A percentile compares a stretch with the other conserved stretches of the same genome.
Conservation (phyloP, 1,140 invertebrate species). For the Polyergus mexicanus region DNA sequence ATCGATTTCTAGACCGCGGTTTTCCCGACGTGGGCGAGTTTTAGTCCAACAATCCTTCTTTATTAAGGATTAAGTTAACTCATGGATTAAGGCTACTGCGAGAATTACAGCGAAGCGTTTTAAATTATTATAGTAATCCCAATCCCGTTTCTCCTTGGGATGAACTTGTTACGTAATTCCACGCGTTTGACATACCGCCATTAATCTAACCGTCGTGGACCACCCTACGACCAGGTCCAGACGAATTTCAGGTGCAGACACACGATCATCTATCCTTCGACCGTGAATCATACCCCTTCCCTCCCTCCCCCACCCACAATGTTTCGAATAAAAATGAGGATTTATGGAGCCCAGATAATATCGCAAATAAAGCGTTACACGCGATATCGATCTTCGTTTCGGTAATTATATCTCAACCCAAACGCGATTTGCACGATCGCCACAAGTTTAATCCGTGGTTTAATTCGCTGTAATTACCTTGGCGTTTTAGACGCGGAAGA, state of each 20-base stretch:
- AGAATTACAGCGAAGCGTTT: conserved; percentile 41
- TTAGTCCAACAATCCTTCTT: conserved; percentile 7
- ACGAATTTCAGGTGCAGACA: conserved; percentile 57
- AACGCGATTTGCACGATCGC: conserved; percentile 2
- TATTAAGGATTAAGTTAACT: conserved; percentile 45
- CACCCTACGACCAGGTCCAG: not conserved
- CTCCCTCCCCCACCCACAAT: not conserved
- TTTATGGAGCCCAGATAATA: not conserved
- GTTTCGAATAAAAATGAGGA: conserved; percentile 54
- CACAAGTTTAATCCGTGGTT: not conserved
- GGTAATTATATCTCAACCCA: conserved; percentile 16
- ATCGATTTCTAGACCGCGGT: not conserved
- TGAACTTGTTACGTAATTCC: conserved; percentile 65
- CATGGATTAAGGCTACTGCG: conserved; percentile 37
- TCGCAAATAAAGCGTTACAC: conserved; percentile 32
- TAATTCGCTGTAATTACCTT: conserved; percentile 1
- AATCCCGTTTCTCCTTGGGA: conserved; percentile 38
- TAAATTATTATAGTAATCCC: conserved; percentile 45
- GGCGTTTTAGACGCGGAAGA: not conserved
- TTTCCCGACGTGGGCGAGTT: not conserved
- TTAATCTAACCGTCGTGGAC: conserved; percentile 55
- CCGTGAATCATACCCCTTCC: conserved; percentile 55
- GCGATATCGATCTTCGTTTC: not conserved
- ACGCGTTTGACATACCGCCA: conserved; percentile 29
- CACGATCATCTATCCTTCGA: conserved; percentile 20